These are phyloP conservation scores for Tyria jacobaeae DNA, from an alignment of 2,888 invertebrate species.

Conservation along the genomic window DNA sequence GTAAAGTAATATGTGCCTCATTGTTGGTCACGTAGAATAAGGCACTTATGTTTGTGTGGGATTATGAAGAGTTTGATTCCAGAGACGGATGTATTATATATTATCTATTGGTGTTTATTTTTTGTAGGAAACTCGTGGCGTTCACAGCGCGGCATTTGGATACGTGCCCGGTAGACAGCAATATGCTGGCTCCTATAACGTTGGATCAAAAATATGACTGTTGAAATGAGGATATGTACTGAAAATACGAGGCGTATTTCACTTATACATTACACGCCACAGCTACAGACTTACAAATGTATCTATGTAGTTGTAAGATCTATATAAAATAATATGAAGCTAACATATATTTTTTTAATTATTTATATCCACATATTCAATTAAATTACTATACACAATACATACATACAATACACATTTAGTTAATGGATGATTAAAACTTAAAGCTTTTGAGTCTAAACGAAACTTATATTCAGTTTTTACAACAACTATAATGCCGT, in stretches of 20 bases:
- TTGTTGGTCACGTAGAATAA: background rate
- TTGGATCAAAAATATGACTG: background rate
- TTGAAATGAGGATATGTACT: slow-evolving; percentile 1
- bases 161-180: background rate
- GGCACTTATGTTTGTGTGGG: background rate
- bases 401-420: background rate
- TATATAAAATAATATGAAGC: too few relatives aligned
- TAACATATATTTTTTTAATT: too few relatives aligned
- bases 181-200: background rate
- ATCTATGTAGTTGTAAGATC: too few relatives aligned
- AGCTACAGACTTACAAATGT: background rate
- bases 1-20: background rate
- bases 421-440: background rate
- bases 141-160: background rate
- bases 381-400: too few relatives aligned
- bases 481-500: slow-evolving; percentile 22
- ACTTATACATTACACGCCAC: background rate
- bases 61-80: background rate
- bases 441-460: slow-evolving; percentile 1
- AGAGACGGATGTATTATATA: background rate
- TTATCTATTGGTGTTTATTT: background rate
- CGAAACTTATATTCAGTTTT: slow-evolving; percentile 13
- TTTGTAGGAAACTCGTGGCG: background rate
- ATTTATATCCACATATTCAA: too few relatives aligned
- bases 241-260: background rate